These are phyloP conservation scores for Pongo pygmaeus DNA, from an alignment of 2,113 vertebrate genomes.

Conservation along the genomic window DNA sequence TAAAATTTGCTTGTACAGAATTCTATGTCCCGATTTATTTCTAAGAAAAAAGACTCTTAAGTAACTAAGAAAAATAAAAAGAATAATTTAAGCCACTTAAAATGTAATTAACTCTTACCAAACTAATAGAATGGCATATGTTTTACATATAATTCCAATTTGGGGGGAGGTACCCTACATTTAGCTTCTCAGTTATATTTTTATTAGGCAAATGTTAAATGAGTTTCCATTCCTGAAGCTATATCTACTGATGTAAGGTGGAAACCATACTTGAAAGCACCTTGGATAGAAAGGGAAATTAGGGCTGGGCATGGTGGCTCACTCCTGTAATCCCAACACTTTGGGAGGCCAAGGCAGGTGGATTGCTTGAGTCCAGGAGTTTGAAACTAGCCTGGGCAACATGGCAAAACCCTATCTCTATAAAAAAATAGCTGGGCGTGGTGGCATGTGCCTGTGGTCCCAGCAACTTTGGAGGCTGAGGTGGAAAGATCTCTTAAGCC, in stretches of 20 bases:
- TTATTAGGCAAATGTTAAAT: neutral
- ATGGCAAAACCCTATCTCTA: no score
- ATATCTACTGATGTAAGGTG: neutral
- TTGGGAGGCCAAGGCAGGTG: no score
- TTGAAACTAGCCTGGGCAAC: no score
- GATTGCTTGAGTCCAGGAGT: no score
- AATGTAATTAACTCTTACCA: neutral
- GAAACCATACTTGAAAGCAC: neutral
- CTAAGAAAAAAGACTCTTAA: neutral
- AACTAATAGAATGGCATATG: neutral
- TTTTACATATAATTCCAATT: neutral
- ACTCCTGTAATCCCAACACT: no score
- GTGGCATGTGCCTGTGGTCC: no score
- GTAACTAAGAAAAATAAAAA: slow-evolving; percentile 9
- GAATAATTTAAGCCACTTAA: neutral
- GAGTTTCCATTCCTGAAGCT: neutral
- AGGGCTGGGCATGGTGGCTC: no score
- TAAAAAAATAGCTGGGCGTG: no score
- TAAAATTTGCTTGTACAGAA: neutral
- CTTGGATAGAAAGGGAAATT: neutral
- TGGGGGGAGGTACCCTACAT: neutral
- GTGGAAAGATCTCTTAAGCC: no score
- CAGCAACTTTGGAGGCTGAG: no score
- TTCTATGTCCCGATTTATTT: neutral
- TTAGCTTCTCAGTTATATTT: neutral